Conservation (phyloP, 2,888 invertebrate genomes). For the Eristalinus aeneus region DNA sequence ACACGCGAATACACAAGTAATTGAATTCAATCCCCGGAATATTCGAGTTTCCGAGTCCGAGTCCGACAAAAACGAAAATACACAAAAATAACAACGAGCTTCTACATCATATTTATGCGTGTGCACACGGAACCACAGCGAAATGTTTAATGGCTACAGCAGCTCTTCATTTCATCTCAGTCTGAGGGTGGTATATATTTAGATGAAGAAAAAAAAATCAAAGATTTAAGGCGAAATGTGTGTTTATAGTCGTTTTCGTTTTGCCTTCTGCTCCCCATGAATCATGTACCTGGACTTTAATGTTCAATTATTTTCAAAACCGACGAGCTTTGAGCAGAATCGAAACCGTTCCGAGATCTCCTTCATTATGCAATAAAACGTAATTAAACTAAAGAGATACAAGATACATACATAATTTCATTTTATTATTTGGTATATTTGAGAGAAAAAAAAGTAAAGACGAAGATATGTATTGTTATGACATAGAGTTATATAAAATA, state of each 20-base stretch:
- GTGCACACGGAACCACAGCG: conserved; percentile 68
- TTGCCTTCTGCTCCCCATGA: conserved; percentile 35
- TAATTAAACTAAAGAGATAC: conserved; percentile 52
- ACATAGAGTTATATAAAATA: conserved; percentile 63
- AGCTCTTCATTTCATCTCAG: neutral
- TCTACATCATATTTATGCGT: conserved; percentile 62
- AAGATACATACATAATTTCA: conserved; percentile 34
- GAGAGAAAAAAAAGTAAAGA: conserved; percentile 28
- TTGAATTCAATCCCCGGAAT: conserved; percentile 52
- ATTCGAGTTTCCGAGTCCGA: conserved; percentile 5
- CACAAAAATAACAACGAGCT: neutral
- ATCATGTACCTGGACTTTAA: conserved; percentile 51
- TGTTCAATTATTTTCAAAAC: conserved; percentile 11
- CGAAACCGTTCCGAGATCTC: neutral
- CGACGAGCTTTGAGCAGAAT: neutral
- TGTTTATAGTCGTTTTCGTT: conserved; percentile 13
- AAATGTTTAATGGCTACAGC: conserved; percentile 18
- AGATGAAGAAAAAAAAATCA: conserved; percentile 34
- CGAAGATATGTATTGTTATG: conserved; percentile 46
- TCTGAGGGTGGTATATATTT: conserved; percentile 45
- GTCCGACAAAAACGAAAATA: too few relatives aligned
- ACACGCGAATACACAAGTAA: conserved; percentile 23
- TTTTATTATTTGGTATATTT: conserved; percentile 64
- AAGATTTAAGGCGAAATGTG: neutral
- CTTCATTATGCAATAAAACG: conserved; percentile 57